phyloP scores from a whole-genome alignment of 2,797 vertebrate genomes.

The Sebastes hopkinsi region DNA sequence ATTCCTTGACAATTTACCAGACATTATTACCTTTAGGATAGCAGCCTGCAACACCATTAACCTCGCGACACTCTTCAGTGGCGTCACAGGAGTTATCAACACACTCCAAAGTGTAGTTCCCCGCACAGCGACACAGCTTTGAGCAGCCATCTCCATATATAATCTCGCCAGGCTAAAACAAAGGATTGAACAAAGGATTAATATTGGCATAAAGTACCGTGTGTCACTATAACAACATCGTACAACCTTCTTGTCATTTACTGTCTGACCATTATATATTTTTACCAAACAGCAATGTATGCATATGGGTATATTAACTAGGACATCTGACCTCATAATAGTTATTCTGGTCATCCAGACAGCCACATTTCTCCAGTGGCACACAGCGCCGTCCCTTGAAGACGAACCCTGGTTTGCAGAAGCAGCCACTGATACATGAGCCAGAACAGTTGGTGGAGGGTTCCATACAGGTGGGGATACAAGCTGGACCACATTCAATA shows the following conservation, averaged over 20 bases:
- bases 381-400: constrained; percentile 77
- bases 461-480: constrained; percentile 77
- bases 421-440: constrained; percentile 79
- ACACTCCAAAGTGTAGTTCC: constrained; percentile 83
- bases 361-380: constrained; percentile 78
- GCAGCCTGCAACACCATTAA: constrained; percentile 75
- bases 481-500: constrained; percentile 81
- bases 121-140: constrained; percentile 78
- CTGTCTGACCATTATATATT: background rate
- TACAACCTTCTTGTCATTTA: background rate
- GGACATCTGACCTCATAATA: constrained; percentile 79
- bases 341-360: constrained; percentile 78
- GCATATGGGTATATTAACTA: background rate
- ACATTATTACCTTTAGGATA: constrained; percentile 80
- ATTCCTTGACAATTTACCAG: background rate
- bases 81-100: constrained; percentile 79
- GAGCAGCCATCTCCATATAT: constrained; percentile 78
- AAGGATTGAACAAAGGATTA: background rate
- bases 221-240: background rate
- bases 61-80: constrained; percentile 80
- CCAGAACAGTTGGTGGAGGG: constrained; percentile 80
- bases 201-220: background rate
- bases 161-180: constrained; percentile 73
- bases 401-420: constrained; percentile 85
- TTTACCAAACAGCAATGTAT: background rate